Percentiles rank a stretch among this genome's conserved stretches.
These are phyloP conservation scores for Lissocephala sabroskyi DNA, from an alignment of 2,888 invertebrate species.

Conservation along the genomic window DNA sequence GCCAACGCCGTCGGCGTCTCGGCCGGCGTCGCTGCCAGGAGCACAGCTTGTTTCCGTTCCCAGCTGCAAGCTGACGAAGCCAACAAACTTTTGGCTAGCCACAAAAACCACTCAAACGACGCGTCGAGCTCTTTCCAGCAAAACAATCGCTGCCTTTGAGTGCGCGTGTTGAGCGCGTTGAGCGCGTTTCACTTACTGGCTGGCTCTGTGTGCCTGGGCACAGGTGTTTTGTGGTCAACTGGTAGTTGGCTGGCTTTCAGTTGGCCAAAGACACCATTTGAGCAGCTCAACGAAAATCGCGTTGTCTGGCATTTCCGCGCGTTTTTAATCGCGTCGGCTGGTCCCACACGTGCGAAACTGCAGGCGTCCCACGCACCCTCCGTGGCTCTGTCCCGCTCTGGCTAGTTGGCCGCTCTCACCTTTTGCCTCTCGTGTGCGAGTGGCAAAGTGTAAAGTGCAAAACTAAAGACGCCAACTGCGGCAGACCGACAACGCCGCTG, in stretches of 20 bases:
- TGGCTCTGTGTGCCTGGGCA: conserved; percentile 1
- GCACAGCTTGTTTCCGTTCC: conserved; percentile 4
- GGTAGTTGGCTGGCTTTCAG: conserved; percentile 29
- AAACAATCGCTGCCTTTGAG: conserved; percentile 16
- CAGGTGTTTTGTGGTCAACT: conserved; percentile 32
- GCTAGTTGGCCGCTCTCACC: conserved; percentile 7
- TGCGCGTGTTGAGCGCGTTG: conserved; percentile 18
- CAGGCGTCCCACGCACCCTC: conserved; percentile 27
- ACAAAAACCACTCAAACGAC: conserved; percentile 16
- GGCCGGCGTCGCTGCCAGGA: not conserved
- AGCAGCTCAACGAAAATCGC: too few relatives aligned
- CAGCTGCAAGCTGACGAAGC: conserved; percentile 33
- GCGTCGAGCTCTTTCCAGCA: conserved; percentile 36
- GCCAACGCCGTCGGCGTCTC: too few relatives aligned
- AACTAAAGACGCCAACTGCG: conserved; percentile 34
- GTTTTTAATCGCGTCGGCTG: conserved; percentile 15
- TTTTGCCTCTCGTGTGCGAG: conserved; percentile 2
- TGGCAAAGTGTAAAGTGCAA: conserved; percentile 68
- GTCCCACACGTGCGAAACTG: conserved; percentile 42
- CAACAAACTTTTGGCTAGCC: conserved; percentile 47
- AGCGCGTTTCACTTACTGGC: too few relatives aligned
- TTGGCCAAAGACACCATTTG: conserved; percentile 16
- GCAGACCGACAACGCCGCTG: conserved; percentile 24
- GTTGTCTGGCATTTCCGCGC: too few relatives aligned
- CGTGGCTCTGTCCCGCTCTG: not conserved